Evolutionary conservation across 2,797 vertebrate species (phyloP).

Genomic region (Megalops cyprinoides): DNA sequence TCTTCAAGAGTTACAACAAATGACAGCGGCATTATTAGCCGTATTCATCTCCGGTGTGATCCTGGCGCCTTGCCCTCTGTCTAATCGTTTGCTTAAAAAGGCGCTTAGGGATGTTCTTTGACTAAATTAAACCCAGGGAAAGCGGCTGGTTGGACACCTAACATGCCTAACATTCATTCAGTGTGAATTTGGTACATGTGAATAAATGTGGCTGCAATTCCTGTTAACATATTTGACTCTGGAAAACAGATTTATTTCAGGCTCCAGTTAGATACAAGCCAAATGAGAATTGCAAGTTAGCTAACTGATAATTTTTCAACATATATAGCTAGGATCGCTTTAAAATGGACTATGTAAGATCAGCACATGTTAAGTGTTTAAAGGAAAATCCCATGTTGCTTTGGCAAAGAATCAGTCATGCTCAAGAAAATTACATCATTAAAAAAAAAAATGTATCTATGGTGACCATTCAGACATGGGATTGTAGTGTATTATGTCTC

Average conservation of each 20-base stretch:
- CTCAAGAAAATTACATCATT: neutral
- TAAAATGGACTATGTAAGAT: too few relatives aligned
- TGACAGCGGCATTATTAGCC: conserved; percentile 74
- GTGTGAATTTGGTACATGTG: too few relatives aligned
- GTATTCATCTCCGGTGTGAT: conserved; percentile 62
- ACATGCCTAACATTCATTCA: too few relatives aligned
- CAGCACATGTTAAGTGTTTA: neutral
- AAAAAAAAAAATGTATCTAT: too few relatives aligned
- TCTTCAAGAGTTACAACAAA: conserved; percentile 68
- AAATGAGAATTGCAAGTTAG: neutral
- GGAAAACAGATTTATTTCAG: neutral
- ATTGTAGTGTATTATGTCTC: too few relatives aligned
- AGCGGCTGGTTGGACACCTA: neutral
- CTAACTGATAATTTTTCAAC: neutral
- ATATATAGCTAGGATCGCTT: too few relatives aligned
- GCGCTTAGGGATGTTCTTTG: neutral
- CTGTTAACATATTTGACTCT: neutral
- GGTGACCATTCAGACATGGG: too few relatives aligned
- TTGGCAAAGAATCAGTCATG: neutral
- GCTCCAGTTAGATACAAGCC: neutral
- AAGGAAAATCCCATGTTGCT: neutral
- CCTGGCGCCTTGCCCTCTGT: neutral
- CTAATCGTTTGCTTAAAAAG: neutral
- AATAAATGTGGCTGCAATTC: too few relatives aligned
- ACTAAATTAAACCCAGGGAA: neutral